These are phyloP conservation scores for Lagopus leucura DNA, from an alignment of 2,113 vertebrate species.

Conservation along the genomic window DNA sequence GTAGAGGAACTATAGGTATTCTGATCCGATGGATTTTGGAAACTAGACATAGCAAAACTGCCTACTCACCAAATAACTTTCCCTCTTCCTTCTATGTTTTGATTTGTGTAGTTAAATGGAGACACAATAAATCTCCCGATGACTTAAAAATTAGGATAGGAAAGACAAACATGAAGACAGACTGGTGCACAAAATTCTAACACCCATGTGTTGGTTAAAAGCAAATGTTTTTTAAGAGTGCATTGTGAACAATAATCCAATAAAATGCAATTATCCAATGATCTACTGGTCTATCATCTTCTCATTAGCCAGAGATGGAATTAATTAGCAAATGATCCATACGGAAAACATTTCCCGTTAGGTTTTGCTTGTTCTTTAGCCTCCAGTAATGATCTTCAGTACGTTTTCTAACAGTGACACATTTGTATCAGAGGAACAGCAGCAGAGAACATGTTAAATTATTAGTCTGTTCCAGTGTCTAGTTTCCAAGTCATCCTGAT, in stretches of 20 bases:
- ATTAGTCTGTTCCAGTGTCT: conserved; percentile 19
- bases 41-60: neutral
- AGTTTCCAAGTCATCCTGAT: conserved; percentile 38
- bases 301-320: neutral
- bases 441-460: conserved; percentile 37
- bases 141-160: neutral
- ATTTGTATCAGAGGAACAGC: conserved; percentile 24
- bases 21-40: neutral
- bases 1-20: neutral
- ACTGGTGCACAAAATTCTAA: neutral
- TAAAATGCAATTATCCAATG: neutral
- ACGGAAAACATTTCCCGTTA: conserved; percentile 9
- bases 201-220: neutral
- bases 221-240: neutral
- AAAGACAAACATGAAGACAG: neutral
- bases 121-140: neutral
- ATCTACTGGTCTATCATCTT: neutral
- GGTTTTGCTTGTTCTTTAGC: conserved; percentile 24
- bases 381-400: neutral
- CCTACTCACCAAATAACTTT: neutral
- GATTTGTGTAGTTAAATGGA: neutral
- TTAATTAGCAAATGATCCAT: conserved; percentile 16
- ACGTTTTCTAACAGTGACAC: conserved; percentile 12
- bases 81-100: neutral
- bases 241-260: neutral